Evolutionary conservation across 2,113 vertebrate genomes (phyloP).

Genomic region (Natator depressus): DNA sequence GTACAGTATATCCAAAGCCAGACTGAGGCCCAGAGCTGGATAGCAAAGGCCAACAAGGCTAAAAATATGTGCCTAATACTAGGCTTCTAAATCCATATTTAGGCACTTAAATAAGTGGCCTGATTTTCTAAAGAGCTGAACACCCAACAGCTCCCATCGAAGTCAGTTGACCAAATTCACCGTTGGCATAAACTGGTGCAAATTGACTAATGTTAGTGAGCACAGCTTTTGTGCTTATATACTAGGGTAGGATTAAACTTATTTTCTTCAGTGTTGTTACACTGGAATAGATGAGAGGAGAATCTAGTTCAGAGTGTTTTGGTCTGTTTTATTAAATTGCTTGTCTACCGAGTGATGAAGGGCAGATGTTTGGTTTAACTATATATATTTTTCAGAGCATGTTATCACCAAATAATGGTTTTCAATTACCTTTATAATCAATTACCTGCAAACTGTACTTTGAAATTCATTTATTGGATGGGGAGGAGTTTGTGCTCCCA

Average conservation of each 20-base stretch:
- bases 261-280: fast-evolving
- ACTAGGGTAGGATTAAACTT: neutral
- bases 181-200: too few relatives aligned
- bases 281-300: neutral
- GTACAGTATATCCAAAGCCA: neutral
- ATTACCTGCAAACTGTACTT: neutral
- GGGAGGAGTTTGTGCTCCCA: neutral
- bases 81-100: neutral
- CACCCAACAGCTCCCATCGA: neutral
- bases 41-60: neutral
- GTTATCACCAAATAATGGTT: neutral
- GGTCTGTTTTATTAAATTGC: neutral
- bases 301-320: neutral
- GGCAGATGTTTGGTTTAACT: neutral
- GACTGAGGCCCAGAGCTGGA: neutral
- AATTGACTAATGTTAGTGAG: too few relatives aligned
- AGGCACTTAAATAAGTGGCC: neutral
- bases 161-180: neutral
- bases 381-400: neutral
- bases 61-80: neutral
- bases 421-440: neutral
- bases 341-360: neutral
- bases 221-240: neutral
- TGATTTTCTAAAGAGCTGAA: neutral
- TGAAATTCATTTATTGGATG: neutral